Evolutionary conservation across 92 coral and sea anemone species (phyloP), one percentile per base, ranked within the genome.

Genomic region (Porites lobata): DNA sequence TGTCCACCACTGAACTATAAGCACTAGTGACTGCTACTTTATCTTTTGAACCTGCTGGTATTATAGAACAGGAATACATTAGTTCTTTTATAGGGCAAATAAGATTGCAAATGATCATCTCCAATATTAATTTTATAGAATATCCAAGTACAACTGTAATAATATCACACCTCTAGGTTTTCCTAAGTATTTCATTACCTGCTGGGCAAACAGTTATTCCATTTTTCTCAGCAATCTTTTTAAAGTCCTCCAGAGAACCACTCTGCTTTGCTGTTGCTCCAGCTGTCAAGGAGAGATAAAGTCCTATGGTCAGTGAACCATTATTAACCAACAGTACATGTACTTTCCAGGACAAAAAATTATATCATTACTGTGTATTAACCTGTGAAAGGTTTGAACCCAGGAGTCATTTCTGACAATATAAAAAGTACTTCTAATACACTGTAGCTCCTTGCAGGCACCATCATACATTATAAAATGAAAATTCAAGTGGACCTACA

Each of bases 131-230:
- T 38, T 38, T 38, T 38, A 38, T 38, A 38, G 47, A 38, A 38
- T 38, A 38, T 38, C 47, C 47, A 38, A 38, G 47, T 38, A 38
- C 47, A 38, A 38, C 47, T 38, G 47, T 38, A 38, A 38, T 38
- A 3, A 38, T 38, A 38, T 38, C 47, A 38, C 47, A 38, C 47
- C 14, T 10, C 8, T 72, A 8, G 38, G 9, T 32, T 19, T 10
- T 29, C 8, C 3, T n/a, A 17, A 6, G 20, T 20, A 61, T 69
- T 24, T 72, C 12, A 20, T 74, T 82, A 83, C 92, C 92, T 58
- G 84, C 52, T 82, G 72, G 81, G 63, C 91, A 74, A 14, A 94
- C 87, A 79, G 75, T 92, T 56, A 94, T 94, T 19, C 96, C 96
- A 78, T 89, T 86, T 65, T 87, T 77, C 24, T 80, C 69, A 24